Base-by-base conservation (phyloP, 2,113 vertebrate genomes). In the Urocynchramus pylzowi region DNA sequence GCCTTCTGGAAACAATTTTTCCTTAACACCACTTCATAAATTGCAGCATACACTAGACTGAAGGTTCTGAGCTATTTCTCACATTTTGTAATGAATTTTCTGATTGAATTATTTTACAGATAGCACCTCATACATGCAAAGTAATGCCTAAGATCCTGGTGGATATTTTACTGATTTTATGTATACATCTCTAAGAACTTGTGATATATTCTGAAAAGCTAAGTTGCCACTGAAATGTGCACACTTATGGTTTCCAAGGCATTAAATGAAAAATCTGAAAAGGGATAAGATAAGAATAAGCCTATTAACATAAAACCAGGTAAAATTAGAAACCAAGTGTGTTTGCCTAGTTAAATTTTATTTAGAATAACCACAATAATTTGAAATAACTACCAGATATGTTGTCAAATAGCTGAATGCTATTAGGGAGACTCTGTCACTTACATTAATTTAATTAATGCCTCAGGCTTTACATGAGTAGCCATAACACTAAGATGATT, bases 11-110 rank as follows among this genome's bases (percentile, higher is more conserved):
- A 95, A 86, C 53, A 85, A 89, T 87, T 91, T 95, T 93, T 56
- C 60, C 49, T 91, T 91, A 90, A 77, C 15, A 85, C 30, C 52
- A 70, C 75, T 90, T 91, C 79, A 90, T 95, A 94, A 94, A 88
- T 64, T 93, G 83, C 57, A 80, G 63, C 56, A 37, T 85, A 85
- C 39, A 80, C 67, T 93, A 91, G 68, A 35, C 78, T 44, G 54
- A 28, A 85, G 59, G 87, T 91, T 91, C 67, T 77, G 81, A 82
- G 75, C 74, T 75, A 93, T 93, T 95, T 95, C 75, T 87, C 54
- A 79, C 70, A 69, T 91, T 96, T 95, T 70, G 28, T 90, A 95
- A 95, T 96, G 87, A 93, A 73, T 94, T 95, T 95, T 93, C 63
- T 92, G 87, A 90, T 80, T 84, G 71, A 95, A 85, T 91, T 95